Percentiles rank a stretch among this genome's conserved stretches.
Evolutionary conservation across 2,888 invertebrate species (phyloP).

Genomic region (Lymantria monacha): DNA sequence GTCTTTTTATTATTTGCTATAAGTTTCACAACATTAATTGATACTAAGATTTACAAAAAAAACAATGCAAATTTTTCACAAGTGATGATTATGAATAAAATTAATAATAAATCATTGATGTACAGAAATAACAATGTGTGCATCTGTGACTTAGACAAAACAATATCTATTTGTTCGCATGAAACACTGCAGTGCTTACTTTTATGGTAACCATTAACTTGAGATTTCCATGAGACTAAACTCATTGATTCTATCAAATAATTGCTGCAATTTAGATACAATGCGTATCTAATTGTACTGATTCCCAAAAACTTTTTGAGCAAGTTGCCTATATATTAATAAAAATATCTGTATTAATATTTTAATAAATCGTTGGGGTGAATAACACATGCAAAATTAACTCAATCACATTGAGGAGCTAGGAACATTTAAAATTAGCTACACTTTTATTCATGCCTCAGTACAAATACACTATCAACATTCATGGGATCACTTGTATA

Average conservation of each 20-base stretch:
- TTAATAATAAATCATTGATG: not conserved
- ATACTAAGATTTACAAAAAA: constrained; percentile 10
- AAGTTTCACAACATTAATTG: constrained; percentile 6
- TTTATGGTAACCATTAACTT: constrained; percentile 61
- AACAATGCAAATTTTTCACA: not conserved
- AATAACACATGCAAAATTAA: constrained; percentile 53
- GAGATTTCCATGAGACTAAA: constrained; percentile 39
- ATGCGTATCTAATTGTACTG: constrained; percentile 48
- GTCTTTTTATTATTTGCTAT: constrained; percentile 20
- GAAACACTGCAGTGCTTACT: constrained; percentile 46
- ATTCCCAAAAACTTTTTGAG: constrained; percentile 58
- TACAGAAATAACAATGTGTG: constrained; percentile 7
- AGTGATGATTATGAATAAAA: not conserved
- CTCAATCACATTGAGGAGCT: constrained; percentile 54
- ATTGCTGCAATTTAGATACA: constrained; percentile 33
- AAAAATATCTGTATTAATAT: constrained; percentile 41
- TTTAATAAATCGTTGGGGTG: constrained; percentile 31
- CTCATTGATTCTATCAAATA: constrained; percentile 18
- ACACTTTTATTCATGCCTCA: constrained; percentile 43
- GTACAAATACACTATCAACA: constrained; percentile 57
- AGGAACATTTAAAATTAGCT: constrained; percentile 64
- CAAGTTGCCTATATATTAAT: constrained; percentile 51
- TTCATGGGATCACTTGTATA: constrained; percentile 56
- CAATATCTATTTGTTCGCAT: constrained; percentile 59
- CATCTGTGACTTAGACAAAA: constrained; percentile 65